Conservation (phyloP, 2,113 vertebrate species). For the Poecile atricapillus region DNA sequence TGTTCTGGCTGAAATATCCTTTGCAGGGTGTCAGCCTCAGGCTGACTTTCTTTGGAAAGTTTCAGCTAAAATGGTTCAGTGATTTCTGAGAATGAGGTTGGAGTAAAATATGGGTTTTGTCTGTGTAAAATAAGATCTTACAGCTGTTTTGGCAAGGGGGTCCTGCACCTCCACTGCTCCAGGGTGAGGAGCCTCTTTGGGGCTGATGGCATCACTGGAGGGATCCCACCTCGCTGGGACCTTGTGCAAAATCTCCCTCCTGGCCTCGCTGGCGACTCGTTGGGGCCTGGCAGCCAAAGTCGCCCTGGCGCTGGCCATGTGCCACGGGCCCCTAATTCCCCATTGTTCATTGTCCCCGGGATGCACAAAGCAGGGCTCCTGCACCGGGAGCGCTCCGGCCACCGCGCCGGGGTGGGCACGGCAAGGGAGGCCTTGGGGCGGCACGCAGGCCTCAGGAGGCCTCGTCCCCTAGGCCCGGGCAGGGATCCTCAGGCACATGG, state of each 20-base stretch:
- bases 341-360: constrained; percentile 46
- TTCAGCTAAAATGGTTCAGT: constrained; percentile 55
- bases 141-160: background rate
- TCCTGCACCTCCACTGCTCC: background rate
- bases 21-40: constrained; percentile 59
- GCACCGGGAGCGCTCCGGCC: background rate
- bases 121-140: background rate
- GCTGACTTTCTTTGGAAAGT: constrained; percentile 65
- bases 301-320: background rate
- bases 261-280: background rate
- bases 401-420: fast-evolving
- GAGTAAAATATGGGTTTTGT: constrained; percentile 45
- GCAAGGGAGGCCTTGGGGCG: background rate
- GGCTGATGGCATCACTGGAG: fast-evolving
- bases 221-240: background rate
- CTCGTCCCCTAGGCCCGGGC: fast-evolving
- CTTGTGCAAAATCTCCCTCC: background rate
- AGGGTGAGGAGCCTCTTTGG: background rate
- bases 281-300: constrained; percentile 14
- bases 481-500: fast-evolving
- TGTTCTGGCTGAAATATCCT: constrained; percentile 62
- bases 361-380: constrained; percentile 17
- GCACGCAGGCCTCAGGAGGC: fast-evolving
- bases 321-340: constrained; percentile 10
- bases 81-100: constrained; percentile 58